Evolutionary conservation across 2,888 invertebrate genomes (phyloP), one percentile per base, ranked within the genome.

Genomic region (Phania funesta): DNA sequence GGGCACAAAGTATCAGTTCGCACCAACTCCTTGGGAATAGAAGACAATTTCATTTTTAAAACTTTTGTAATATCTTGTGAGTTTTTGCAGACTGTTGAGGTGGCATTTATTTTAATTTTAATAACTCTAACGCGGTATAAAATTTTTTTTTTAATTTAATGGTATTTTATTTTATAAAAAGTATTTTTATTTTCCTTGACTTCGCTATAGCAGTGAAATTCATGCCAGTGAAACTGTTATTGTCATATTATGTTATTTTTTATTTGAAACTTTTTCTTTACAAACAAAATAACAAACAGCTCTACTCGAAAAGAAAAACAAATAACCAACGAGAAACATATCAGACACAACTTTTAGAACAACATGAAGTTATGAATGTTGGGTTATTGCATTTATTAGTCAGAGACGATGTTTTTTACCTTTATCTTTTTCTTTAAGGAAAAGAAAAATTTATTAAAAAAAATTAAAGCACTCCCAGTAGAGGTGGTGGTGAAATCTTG

Each of bases 211-310:
- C 74, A 46, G 52, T 56, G 75, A 82, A 70, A 65, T 82, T 78
- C 70, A 65, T 70, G 29, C 65, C 70, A 64, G 29, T 38, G 29
- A 74, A 78, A 70, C 75, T 82, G 78, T 78, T 78, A 75, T 78
- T 78, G 74, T 68, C 78, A 70, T 75, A 73, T 48, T 50, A 56
- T 58, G 50, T 65, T 56, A 26, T 67, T 68, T 35, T 52, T 73
- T 73, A 38, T 58, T 56, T 73, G 48, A 32, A 54, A 62, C 18
- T 65, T 80, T 68, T 68, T 64, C 50, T 7, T 38, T 48, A 50
- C 9, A 48, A 3, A 35, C 5, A 60, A 29, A 24, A 44, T 60
- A 50, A 56, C 9, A 46, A 50, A 32, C 18, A 26, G 18, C 50
- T 24, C 18, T n/a, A 18, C 11, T 46, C 20, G 5, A 5, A 29